Conservation (phyloP, 2,797 vertebrate genomes). For the Mormyrops attenuatus region DNA sequence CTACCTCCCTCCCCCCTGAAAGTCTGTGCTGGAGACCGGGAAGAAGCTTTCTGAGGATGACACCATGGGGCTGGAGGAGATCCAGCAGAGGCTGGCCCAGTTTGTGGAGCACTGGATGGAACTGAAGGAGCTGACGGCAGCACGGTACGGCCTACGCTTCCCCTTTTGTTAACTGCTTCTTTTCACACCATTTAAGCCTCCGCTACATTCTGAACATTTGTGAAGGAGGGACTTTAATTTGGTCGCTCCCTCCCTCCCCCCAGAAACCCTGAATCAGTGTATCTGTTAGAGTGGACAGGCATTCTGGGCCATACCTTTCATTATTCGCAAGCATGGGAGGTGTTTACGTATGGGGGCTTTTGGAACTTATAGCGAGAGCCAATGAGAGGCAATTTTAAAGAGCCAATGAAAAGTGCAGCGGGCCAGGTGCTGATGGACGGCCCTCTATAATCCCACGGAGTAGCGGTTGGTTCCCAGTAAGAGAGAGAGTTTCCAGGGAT, state of each 20-base stretch:
- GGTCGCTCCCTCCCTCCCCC: neutral
- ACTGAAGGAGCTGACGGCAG: conserved; percentile 84
- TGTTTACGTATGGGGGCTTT: neutral
- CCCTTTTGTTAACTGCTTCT: neutral
- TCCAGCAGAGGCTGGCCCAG: conserved; percentile 90
- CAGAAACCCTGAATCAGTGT: neutral
- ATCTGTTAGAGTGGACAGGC: neutral
- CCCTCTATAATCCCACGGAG: neutral
- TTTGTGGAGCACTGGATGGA: conserved; percentile 97
- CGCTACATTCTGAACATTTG: neutral
- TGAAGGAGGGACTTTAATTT: neutral
- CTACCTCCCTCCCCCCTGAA: neutral
- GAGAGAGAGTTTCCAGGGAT: neutral
- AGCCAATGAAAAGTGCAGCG: neutral
- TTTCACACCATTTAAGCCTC: neutral
- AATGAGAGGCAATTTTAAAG: neutral
- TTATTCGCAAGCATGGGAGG: neutral
- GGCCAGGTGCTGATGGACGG: neutral
- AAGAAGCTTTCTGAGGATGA: conserved; percentile 95
- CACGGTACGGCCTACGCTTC: conserved; percentile 60
- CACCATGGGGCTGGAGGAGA: conserved; percentile 96
- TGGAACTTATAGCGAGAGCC: neutral
- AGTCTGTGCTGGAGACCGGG: conserved; percentile 93
- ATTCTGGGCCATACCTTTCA: neutral
- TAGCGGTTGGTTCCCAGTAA: neutral